phyloP scores from a whole-genome alignment of 2,888 invertebrate genomes.

The Ormyrus rosae region DNA sequence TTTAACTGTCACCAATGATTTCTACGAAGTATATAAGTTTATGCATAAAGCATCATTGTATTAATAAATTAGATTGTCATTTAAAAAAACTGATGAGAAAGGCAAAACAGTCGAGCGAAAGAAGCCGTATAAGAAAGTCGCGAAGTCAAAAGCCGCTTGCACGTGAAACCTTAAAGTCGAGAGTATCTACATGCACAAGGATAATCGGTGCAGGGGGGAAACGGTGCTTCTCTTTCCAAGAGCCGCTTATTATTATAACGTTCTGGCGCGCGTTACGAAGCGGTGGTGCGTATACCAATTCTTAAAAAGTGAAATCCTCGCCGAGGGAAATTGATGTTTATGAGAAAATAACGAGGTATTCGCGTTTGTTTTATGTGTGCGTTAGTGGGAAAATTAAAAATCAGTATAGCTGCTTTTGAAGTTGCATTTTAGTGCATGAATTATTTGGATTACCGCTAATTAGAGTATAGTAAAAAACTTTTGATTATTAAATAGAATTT shows the following conservation, averaged over 20 bases:
- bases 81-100: no score
- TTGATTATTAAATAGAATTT: no score
- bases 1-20: no score
- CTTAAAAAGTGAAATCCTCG: constrained; percentile 44
- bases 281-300: constrained; percentile 38
- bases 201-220: constrained; percentile 32
- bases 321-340: constrained; percentile 46
- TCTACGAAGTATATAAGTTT: no score
- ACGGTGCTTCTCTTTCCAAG: constrained; percentile 27
- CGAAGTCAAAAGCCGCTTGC: constrained; percentile 17
- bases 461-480: no score
- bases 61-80: no score
- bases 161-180: constrained; percentile 45
- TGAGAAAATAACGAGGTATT: constrained; percentile 28
- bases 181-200: constrained; percentile 30
- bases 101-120: neutral
- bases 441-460: no score
- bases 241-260: constrained; percentile 32
- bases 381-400: constrained; percentile 18
- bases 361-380: constrained; percentile 24
- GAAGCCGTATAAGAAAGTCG: constrained; percentile 43
- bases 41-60: no score
- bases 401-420: constrained; percentile 10
- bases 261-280: constrained; percentile 1
- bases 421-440: neutral